phyloP scores from a whole-genome alignment of 1,140 invertebrate species.

The Leptinotarsa undecemlineata region DNA sequence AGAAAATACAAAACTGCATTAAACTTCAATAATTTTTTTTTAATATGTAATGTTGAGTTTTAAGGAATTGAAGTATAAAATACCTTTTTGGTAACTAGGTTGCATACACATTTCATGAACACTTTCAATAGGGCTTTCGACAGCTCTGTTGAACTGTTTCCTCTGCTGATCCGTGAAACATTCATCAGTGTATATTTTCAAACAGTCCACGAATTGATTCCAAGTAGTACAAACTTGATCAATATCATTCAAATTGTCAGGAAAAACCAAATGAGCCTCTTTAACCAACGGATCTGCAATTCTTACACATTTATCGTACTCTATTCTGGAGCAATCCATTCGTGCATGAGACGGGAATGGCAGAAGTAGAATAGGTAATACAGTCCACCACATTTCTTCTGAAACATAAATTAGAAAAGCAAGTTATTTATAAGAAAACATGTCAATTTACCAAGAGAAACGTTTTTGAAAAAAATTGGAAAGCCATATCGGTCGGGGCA shows the following conservation, averaged over 20 bases:
- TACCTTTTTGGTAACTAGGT: constrained; percentile 62
- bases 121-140: constrained; percentile 62
- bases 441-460: no score
- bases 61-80: no score
- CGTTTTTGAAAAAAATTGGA: no score
- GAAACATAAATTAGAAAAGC: not conserved
- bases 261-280: constrained; percentile 63
- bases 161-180: constrained; percentile 62
- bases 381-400: constrained; percentile 35
- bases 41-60: no score
- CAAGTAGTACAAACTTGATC: constrained; percentile 64
- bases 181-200: constrained; percentile 61
- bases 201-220: constrained; percentile 63
- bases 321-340: constrained; percentile 57
- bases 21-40: no score
- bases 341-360: constrained; percentile 22
- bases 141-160: constrained; percentile 63
- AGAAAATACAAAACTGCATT: no score
- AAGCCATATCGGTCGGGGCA: no score
- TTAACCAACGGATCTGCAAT: constrained; percentile 63
- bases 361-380: constrained; percentile 26
- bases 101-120: constrained; percentile 65
- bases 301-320: constrained; percentile 60
- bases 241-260: constrained; percentile 64
- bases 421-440: no score